phyloP scores from a whole-genome alignment of 2,113 vertebrate genomes.

The Amazona vittata region DNA sequence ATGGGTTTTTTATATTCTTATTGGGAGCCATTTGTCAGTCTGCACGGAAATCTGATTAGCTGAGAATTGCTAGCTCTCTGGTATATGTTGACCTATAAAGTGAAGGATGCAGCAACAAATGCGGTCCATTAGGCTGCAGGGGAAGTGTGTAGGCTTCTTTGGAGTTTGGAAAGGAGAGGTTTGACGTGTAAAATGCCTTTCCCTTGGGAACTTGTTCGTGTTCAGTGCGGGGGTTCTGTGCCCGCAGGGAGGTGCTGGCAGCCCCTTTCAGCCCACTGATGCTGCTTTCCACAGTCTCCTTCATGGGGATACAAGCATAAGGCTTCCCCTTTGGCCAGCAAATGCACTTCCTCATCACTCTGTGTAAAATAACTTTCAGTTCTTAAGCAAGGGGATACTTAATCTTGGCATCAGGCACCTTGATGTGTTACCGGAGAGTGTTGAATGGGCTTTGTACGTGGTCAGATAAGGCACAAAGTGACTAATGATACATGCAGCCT shows the following conservation, averaged over 20 bases:
- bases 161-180: not conserved
- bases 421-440: not conserved
- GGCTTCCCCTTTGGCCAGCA: accelerated
- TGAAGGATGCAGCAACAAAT: constrained; percentile 17
- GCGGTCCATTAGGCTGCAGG: not conserved
- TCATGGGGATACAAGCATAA: not conserved
- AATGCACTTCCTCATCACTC: accelerated
- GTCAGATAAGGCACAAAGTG: not conserved
- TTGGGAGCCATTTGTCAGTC: constrained; percentile 32
- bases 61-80: constrained; percentile 25
- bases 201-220: accelerated
- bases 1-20: constrained; percentile 5
- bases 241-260: not conserved
- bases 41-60: not conserved
- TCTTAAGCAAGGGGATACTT: not conserved
- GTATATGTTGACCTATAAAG: constrained; percentile 25
- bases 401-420: not conserved
- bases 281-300: not conserved
- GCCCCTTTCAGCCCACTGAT: not conserved
- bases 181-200: not conserved
- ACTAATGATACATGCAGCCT: not conserved
- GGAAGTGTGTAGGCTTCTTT: not conserved
- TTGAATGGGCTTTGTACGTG: not conserved
- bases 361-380: not conserved
- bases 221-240: not conserved